phyloP scores from a whole-genome alignment of 2,113 vertebrate genomes.

The Megalops atlanticus region DNA sequence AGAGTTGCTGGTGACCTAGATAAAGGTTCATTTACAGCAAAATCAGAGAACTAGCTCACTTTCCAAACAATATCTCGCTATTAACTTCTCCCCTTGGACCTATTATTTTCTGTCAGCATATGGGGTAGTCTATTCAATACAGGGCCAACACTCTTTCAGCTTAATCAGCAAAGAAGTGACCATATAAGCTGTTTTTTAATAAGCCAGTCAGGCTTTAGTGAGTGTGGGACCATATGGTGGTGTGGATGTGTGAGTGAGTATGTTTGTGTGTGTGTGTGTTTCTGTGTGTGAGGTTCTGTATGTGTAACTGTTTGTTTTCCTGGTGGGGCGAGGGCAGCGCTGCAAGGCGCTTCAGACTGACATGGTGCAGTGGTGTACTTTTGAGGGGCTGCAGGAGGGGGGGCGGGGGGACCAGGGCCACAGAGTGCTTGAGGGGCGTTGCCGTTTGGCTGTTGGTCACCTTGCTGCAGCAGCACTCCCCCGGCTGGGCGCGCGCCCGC shows the following conservation, averaged over 20 bases:
- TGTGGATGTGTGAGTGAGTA: no score
- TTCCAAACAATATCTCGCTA: background rate
- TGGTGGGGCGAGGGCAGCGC: no score
- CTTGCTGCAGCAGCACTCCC: conserved; percentile 82
- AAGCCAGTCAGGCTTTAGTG: background rate
- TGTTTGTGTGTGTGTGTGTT: no score
- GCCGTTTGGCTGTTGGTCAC: conserved; percentile 49
- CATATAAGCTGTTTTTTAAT: conserved; percentile 28
- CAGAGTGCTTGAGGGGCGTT: background rate
- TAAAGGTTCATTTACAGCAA: background rate
- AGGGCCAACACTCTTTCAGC: conserved; percentile 4
- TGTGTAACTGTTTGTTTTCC: no score
- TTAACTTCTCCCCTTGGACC: background rate
- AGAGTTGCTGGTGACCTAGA: background rate
- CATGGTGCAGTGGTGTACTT: no score
- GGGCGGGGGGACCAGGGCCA: no score
- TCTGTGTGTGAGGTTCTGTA: no score
- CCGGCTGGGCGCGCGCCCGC: conserved; percentile 69
- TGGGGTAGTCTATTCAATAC: conserved; percentile 9
- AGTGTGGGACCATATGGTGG: conserved; percentile 4
- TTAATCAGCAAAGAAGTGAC: conserved; percentile 24
- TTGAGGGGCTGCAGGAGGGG: no score
- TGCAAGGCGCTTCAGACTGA: no score
- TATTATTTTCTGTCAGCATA: conserved; percentile 14
- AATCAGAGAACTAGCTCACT: background rate